These are phyloP conservation scores for Sminthopsis crassicaudata DNA, from an alignment of 2,113 vertebrate genomes.

Conservation along the genomic window DNA sequence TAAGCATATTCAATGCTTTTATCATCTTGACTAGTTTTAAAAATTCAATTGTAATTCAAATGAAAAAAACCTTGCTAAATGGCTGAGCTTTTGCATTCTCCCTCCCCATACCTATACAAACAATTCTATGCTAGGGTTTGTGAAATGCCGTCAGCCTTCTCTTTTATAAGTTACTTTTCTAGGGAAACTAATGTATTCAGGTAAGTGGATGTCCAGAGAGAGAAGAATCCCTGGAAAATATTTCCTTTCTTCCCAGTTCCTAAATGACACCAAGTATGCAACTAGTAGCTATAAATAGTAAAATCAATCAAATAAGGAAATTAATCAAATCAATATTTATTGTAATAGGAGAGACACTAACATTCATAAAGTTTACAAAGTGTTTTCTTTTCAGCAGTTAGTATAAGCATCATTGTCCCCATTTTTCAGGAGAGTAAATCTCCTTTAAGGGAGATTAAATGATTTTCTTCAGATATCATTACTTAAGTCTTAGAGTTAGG, in stretches of 20 bases:
- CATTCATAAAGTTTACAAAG: background rate
- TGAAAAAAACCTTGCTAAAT: slow-evolving; percentile 67
- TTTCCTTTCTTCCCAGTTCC: background rate
- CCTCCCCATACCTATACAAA: background rate
- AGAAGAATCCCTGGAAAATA: background rate
- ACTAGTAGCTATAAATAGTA: background rate
- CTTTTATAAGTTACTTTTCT: background rate
- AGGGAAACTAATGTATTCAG: background rate
- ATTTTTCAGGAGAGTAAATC: too few species aligned
- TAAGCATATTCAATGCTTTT: slow-evolving; percentile 70
- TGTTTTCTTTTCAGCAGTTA: background rate
- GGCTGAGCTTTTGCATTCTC: slow-evolving; percentile 36
- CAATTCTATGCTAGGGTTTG: slow-evolving; percentile 16
- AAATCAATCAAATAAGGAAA: background rate
- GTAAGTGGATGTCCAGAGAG: background rate
- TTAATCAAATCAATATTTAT: background rate
- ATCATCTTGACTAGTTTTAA: slow-evolving; percentile 56
- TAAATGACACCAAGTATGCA: background rate
- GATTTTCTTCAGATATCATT: too few species aligned
- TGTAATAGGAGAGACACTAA: background rate
- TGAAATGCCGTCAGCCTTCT: slow-evolving; percentile 27
- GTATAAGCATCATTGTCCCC: background rate
- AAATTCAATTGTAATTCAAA: slow-evolving; percentile 59
- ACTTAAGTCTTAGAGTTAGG: too few species aligned
- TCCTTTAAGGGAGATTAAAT: too few species aligned